These are phyloP conservation scores for Pteruthius melanotis DNA, from an alignment of 2,113 vertebrate species.

Conservation along the genomic window DNA sequence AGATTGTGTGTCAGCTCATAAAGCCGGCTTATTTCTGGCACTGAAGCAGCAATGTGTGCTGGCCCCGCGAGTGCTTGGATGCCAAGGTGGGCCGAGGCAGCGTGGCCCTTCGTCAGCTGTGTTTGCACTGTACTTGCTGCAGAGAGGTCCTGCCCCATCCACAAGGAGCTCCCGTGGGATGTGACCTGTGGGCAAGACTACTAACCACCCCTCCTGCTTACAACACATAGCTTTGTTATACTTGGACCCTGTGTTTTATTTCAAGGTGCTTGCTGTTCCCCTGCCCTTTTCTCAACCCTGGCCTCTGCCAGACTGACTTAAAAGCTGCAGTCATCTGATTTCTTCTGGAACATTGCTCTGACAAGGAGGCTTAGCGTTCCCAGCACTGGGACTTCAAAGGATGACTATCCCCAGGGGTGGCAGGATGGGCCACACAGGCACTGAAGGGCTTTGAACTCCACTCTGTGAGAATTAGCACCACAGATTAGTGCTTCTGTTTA, in stretches of 20 bases:
- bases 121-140: not conserved
- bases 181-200: not conserved
- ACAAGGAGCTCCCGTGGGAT: not conserved
- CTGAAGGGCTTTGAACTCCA: not conserved
- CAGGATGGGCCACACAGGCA: not conserved
- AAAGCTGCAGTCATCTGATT: not conserved
- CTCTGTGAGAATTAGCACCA: not conserved
- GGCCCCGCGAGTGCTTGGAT: fast-evolving
- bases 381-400: fast-evolving
- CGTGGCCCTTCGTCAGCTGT: fast-evolving
- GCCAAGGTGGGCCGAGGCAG: fast-evolving
- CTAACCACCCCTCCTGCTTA: not conserved
- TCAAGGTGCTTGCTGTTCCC: not conserved
- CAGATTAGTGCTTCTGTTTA: not conserved
- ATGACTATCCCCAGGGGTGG: not conserved
- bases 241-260: not conserved
- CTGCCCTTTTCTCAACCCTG: not conserved
- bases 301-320: not conserved
- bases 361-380: not conserved
- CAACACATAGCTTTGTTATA: not conserved
- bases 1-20: not conserved
- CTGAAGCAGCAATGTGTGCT: not conserved
- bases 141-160: not conserved
- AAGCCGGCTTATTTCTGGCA: not conserved
- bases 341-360: not conserved